Evolutionary conservation across 2,888 invertebrate genomes (phyloP).

Genomic region (Teleiodes luculella): DNA sequence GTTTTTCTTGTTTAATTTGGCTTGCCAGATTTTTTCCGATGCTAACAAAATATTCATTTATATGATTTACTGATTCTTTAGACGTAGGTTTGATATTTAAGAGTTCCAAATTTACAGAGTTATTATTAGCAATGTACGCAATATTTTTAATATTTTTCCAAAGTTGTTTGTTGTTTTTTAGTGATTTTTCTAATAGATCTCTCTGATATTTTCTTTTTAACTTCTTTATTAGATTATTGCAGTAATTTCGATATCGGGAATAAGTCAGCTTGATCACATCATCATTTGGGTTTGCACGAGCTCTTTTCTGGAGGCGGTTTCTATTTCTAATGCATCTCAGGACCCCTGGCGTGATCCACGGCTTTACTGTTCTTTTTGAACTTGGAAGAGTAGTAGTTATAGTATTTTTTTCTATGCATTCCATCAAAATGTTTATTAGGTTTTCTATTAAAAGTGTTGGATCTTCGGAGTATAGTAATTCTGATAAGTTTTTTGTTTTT

Average conservation of each 20-base stretch:
- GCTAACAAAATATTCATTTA: neutral
- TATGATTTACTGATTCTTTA: neutral
- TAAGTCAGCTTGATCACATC: neutral
- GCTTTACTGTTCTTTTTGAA: neutral
- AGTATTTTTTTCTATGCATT: neutral
- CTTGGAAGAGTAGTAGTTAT: neutral
- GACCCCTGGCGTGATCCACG: neutral
- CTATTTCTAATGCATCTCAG: neutral
- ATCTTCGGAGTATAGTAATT: neutral
- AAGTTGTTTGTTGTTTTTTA: neutral
- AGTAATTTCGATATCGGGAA: neutral
- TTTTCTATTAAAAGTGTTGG: neutral
- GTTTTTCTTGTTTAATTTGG: neutral
- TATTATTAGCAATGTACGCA: neutral
- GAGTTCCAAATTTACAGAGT: neutral
- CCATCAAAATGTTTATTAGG: neutral
- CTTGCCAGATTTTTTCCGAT: neutral
- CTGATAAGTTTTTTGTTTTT: neutral
- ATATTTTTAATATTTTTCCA: conserved; percentile 7
- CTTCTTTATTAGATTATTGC: conserved; percentile 1
- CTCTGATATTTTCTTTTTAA: neutral
- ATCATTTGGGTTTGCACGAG: neutral
- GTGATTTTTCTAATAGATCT: neutral
- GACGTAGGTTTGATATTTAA: neutral
- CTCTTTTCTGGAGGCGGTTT: neutral